Percentiles rank a stretch among this genome's conserved stretches.
These are phyloP conservation scores for Ophion costatus DNA, from an alignment of 2,888 invertebrate genomes.

Conservation along the genomic window DNA sequence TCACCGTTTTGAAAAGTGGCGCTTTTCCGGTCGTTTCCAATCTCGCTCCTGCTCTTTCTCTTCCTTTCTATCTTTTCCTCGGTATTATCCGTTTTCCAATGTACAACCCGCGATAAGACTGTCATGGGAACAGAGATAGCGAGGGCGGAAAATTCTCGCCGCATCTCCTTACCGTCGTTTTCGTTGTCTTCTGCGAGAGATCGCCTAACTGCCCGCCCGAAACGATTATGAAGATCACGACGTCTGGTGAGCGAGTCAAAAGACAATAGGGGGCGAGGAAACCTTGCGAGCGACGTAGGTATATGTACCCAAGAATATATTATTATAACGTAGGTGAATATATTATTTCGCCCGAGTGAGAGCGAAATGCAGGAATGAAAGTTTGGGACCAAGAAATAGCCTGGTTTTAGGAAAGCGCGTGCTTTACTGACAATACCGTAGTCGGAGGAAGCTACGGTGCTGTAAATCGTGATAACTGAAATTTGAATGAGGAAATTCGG, in stretches of 20 bases:
- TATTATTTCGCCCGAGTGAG: conserved; percentile 56
- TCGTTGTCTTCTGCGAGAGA: conserved; percentile 58
- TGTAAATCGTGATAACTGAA: too few relatives aligned
- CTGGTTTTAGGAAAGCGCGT: background rate
- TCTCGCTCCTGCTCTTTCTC: conserved; percentile 5
- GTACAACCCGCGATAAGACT: conserved; percentile 18
- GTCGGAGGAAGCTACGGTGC: too few relatives aligned
- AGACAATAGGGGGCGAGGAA: conserved; percentile 55
- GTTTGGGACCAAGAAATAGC: conserved; percentile 9
- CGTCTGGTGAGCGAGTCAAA: conserved; percentile 38
- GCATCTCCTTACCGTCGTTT: conserved; percentile 47
- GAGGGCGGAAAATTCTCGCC: conserved; percentile 28
- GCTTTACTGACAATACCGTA: too few relatives aligned
- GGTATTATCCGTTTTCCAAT: conserved; percentile 5
- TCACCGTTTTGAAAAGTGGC: conserved; percentile 32
- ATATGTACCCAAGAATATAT: conserved; percentile 24
- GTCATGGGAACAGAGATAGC: conserved; percentile 59
- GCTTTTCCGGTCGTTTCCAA: conserved; percentile 12
- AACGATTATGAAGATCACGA: conserved; percentile 55
- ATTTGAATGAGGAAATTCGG: too few relatives aligned
- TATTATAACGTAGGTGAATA: background rate
- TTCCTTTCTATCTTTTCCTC: conserved; percentile 20
- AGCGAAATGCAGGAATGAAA: conserved; percentile 30
- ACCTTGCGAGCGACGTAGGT: conserved; percentile 26
- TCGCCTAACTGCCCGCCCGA: conserved; percentile 60